Evolutionary conservation across 1,140 invertebrate genomes (phyloP).

Genomic region (Galleria mellonella): DNA sequence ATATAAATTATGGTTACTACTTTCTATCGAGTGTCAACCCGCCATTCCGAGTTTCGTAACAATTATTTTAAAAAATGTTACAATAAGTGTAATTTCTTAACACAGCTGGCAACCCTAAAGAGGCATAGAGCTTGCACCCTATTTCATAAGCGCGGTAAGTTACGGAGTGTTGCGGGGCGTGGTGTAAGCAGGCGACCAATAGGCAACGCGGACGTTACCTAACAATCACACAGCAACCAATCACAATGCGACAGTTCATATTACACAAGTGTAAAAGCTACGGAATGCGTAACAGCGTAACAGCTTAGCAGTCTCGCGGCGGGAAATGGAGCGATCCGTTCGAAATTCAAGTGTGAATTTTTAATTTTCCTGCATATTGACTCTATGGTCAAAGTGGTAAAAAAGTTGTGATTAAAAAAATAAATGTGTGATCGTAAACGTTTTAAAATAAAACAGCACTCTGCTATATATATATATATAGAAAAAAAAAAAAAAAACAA

Average conservation of each 20-base stretch:
- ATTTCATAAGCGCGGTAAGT: slow-evolving; percentile 3
- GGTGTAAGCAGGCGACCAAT: neutral
- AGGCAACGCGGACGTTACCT: slow-evolving; percentile 1
- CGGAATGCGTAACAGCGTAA: neutral
- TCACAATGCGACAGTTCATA: neutral
- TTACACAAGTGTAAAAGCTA: neutral
- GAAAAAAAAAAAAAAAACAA: neutral
- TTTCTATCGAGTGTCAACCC: too few relatives aligned
- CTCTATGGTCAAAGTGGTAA: too few relatives aligned
- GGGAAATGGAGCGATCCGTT: neutral
- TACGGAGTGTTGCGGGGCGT: neutral
- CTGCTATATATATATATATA: neutral
- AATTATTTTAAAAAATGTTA: neutral
- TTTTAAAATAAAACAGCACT: neutral
- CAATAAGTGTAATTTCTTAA: neutral
- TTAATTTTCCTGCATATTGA: neutral
- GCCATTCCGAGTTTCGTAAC: too few relatives aligned
- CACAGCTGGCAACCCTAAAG: neutral
- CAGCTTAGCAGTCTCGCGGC: neutral
- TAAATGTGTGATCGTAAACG: neutral
- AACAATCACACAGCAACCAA: slow-evolving; percentile 1
- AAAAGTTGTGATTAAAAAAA: too few relatives aligned
- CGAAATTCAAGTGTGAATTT: neutral
- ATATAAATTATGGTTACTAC: too few relatives aligned
- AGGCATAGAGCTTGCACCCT: too few relatives aligned